Base-by-base conservation (phyloP, 1,140 invertebrate species). In the Pectinophora gossypiella region DNA sequence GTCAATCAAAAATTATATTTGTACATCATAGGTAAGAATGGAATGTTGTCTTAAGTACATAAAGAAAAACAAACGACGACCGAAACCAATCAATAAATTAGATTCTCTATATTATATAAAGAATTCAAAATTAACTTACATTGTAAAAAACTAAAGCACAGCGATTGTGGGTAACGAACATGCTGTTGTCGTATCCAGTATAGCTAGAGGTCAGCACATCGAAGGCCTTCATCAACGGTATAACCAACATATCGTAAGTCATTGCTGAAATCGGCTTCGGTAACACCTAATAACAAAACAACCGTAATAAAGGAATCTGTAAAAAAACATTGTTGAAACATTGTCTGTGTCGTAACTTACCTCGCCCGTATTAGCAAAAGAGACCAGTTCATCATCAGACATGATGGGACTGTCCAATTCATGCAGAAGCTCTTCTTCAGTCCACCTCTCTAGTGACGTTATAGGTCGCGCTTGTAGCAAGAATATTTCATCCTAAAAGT, bases 401-500 rank as follows among this genome's bases (percentile, higher is more conserved):
- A 91, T 85, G 7, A 92, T 68, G 0, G 92, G 81, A 6, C 85
- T 79, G 79, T 95, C 94, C 59, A 93, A 87, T 74, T 96, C 94
- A 68, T 94, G 93, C 1, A 89, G 76, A 6, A 95, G 59, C 64
- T 95, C 94, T 59, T 92, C 94, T 51, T 95, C 92, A 0, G 90
- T 91, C 91, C 93, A 94, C 1, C 84, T 65, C 20, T 93, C 90
- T 3, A 94, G 56, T 0, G 91, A 91, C 0, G 94, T 95, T 21
- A 95, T 91, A 1, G 93, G 92, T 35, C 95, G 87, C 4, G 92
- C 90, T 90, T 95, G 92, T n/a, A 94, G 73, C 12, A 94, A 71
- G 70, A 89, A 93, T 48, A 94, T 84, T 7, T 80, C 74, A 19
- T 87, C 82, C 85, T 91, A 56, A n/a, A n/a, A n/a, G n/a, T n/a